Percentiles rank a stretch among this genome's conserved stretches.
Evolutionary conservation across 2,113 vertebrate species (phyloP).

Genomic region (Phycodurus eques): DNA sequence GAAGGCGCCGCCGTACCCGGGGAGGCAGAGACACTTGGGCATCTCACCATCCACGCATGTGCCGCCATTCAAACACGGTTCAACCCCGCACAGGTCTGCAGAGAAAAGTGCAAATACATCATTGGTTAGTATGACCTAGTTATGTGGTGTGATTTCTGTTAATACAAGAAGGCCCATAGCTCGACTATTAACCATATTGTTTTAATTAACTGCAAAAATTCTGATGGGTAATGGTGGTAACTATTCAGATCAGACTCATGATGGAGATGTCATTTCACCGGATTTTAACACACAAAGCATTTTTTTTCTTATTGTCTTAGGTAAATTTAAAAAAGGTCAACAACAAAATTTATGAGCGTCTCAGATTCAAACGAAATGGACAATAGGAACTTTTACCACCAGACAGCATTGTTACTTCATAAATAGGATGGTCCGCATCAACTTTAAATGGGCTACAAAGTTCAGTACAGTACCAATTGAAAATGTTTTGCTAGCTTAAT

Average conservation of each 20-base stretch:
- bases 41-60: conserved; percentile 80
- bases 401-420: conserved; percentile 32
- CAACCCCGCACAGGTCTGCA: conserved; percentile 84
- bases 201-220: no score
- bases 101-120: conserved; percentile 6
- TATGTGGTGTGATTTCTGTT: background rate
- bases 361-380: background rate
- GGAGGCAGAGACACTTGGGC: conserved; percentile 81
- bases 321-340: no score
- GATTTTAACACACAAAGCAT: no score
- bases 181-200: no score
- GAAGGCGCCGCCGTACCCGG: conserved; percentile 82
- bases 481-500: background rate
- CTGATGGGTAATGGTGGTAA: no score
- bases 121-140: background rate
- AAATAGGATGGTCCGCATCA: background rate
- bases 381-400: conserved; percentile 8
- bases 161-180: no score
- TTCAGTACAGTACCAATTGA: background rate
- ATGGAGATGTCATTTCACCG: no score
- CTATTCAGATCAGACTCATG: no score
- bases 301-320: no score
- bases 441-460: no score
- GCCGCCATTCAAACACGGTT: conserved; percentile 88
- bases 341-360: background rate